These are phyloP conservation scores for Rhineura floridana DNA, from an alignment of 2,113 vertebrate genomes.

Conservation along the genomic window DNA sequence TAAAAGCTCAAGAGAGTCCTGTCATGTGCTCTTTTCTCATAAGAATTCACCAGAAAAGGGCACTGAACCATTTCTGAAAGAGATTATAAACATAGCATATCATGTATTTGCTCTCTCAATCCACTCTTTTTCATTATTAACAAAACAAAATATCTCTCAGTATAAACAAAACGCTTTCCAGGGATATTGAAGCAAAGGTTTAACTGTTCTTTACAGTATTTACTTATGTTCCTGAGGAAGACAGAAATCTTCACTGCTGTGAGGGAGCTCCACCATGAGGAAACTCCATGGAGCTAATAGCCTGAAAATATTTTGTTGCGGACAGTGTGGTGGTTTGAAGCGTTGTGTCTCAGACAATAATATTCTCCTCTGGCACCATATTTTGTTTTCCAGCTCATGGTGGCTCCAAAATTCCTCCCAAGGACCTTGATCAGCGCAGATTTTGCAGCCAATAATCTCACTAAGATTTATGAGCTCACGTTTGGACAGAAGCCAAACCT, in stretches of 20 bases:
- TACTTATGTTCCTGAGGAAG: conserved; percentile 43
- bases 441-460: conserved; percentile 95
- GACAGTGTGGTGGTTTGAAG: conserved; percentile 28
- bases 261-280: background rate
- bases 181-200: conserved; percentile 53
- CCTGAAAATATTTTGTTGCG: conserved; percentile 44
- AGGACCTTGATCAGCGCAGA: conserved; percentile 92
- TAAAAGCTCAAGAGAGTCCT: background rate
- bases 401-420: conserved; percentile 89
- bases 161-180: conserved; percentile 56
- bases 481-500: conserved; percentile 95
- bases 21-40: accelerated
- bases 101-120: conserved; percentile 55
- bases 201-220: conserved; percentile 60
- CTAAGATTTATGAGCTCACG: conserved; percentile 91
- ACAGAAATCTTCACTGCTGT: conserved; percentile 24
- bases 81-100: conserved; percentile 48
- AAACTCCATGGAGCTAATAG: conserved; percentile 30
- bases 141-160: conserved; percentile 38
- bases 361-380: background rate
- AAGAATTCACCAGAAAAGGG: conserved; percentile 4
- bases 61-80: conserved; percentile 28
- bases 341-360: conserved; percentile 23
- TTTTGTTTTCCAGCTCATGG: conserved; percentile 83
- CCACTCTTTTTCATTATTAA: conserved; percentile 41